Base-by-base conservation (phyloP, 2,888 invertebrate genomes). In the Andrena hattorfiana region DNA sequence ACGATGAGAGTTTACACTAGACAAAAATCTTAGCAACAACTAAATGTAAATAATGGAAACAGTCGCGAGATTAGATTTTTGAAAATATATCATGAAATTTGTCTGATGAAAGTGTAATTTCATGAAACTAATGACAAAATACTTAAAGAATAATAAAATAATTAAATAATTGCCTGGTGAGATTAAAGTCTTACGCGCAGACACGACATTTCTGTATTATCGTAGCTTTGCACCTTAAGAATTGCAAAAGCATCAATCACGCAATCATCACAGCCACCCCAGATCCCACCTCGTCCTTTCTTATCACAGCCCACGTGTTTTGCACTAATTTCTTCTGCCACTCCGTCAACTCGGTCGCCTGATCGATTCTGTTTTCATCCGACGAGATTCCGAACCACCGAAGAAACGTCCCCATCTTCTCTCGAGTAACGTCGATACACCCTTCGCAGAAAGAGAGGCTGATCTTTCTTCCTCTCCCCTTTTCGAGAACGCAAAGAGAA, bases 271-370 rank as follows among this genome's bases (percentile, higher is more conserved):
- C 92, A 51, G 94, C 91, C 23, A 94, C 87, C 67, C 95, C 95
- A 77, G 94, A 92, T 79, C 90, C 93, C 32, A 94, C 92, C n/a
- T 94, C 90, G 87, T 95, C 94, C 89, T 94, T 94, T 78, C 92
- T 93, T 35, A 94, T 93, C 54, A 94, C 83, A 23, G 90, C 92
- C 95, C 95, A 95, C 20, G 95, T 94, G 80, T 92, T 93, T 63
- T 91, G 92, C 26, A 95, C 93, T 64, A 94, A 90, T 78, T 91
- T 91, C 86, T 94, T 94, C 86, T 95, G 94, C 59, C 93, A 93
- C 26, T 92, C 93, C 4, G 94, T 94, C 69, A 95, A 89, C 76
- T 94, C 94, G 8, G 94, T 95, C 20, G 89, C 91, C 23, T 94
- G 91, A 85, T 95, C 94, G 56, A 94, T 84, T 66, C 83, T 87